Evolutionary conservation across 2,888 invertebrate species (phyloP), one percentile per base, ranked within the genome.

Genomic region (Pristionchus arcanus): DNA sequence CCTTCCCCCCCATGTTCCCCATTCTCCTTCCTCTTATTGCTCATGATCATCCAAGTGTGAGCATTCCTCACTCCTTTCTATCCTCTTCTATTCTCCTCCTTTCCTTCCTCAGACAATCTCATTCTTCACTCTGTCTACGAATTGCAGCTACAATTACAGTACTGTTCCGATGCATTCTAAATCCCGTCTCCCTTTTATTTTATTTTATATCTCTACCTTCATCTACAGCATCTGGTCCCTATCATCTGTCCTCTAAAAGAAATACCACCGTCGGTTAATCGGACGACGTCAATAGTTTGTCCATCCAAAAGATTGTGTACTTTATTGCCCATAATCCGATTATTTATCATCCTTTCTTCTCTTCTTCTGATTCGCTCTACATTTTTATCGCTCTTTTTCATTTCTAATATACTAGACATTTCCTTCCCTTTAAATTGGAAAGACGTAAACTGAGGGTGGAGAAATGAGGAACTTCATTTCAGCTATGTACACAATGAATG

Each of bases 381-480:
- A 71, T 34, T 31, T 28, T 71, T 28, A 68, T 71, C 16, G 68
- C 31, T 34, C 31, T 66, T 66, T 31, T 31, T 34, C 34, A 0
- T 34, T 19, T 16, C 31, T 16, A 16, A 13, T 34, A 28, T 34
- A 15, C 68, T 28, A 71, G 68, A 71, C 31, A 19, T 3, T 34
- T 16, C 31, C 68, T 15, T 31, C 68, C 31, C 31, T 71, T 34
- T 71, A 71, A 71, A 28, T 71, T 71, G 31, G 31, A 63, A 63
- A 63, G 63, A 63, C 34, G 28, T 68, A 68, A 68, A 68, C 68
- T 68, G 68, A 68, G 68, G 68, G 68, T 63, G 63, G 63, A 63
- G 68, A 19, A 71, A 71, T 71, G 34, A 71, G 68, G 68, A 71
- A 71, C 68, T 71, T 63, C 81, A 81, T 81, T 49, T 11, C 81